Conservation (phyloP, 2,797 vertebrate species). For the Rhabdomys pumilio region DNA sequence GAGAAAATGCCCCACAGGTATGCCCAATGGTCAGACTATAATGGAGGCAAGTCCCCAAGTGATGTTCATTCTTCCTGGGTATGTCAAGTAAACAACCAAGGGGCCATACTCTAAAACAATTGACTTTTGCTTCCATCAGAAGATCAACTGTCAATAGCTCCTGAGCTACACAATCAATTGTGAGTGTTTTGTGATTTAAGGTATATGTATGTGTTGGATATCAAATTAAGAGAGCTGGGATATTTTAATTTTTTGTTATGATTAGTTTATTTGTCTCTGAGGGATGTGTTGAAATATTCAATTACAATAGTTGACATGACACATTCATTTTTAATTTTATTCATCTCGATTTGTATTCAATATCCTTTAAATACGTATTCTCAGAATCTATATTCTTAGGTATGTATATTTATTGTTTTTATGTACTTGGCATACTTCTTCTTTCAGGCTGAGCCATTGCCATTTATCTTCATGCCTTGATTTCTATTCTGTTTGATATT, state of each 20-base stretch:
- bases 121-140: neutral
- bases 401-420: neutral
- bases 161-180: neutral
- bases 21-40: neutral
- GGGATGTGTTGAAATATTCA: neutral
- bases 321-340: neutral
- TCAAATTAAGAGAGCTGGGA: neutral
- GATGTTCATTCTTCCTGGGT: neutral
- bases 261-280: slow-evolving; percentile 33
- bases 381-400: neutral
- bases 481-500: slow-evolving; percentile 20
- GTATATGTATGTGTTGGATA: neutral
- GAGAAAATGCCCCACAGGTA: neutral
- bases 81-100: neutral
- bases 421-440: neutral
- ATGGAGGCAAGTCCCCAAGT: neutral
- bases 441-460: neutral
- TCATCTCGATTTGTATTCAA: neutral
- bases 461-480: slow-evolving; percentile 40
- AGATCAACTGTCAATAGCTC: neutral
- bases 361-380: neutral
- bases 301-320: neutral
- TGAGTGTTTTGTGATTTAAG: neutral
- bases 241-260: neutral
- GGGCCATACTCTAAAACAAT: neutral